Evolutionary conservation across 2,113 vertebrate species (phyloP).

Genomic region (Tachycineta bicolor): DNA sequence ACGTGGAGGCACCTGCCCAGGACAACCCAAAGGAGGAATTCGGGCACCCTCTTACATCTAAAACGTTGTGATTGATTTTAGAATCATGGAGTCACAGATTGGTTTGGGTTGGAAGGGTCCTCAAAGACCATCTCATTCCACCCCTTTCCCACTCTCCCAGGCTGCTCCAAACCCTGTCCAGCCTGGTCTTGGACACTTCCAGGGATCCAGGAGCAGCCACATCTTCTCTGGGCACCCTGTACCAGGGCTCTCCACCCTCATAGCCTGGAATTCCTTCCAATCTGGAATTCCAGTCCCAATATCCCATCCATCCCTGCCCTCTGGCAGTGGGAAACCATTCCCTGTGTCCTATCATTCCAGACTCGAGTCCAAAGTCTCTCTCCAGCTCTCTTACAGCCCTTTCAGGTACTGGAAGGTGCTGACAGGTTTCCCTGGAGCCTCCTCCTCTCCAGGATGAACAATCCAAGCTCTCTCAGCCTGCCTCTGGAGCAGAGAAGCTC

Average conservation of each 20-base stretch:
- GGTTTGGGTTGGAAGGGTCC: neutral
- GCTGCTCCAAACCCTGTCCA: fast-evolving
- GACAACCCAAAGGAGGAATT: neutral
- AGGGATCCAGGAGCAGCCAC: neutral
- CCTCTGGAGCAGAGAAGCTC: neutral
- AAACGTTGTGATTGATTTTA: neutral
- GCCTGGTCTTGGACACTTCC: neutral
- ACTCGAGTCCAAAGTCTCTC: neutral
- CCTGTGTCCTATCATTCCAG: neutral
- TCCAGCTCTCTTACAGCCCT: neutral
- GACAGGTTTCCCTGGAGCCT: neutral
- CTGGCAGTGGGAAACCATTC: neutral
- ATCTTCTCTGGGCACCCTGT: neutral
- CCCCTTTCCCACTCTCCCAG: fast-evolving
- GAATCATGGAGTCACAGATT: neutral
- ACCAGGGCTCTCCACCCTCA: neutral
- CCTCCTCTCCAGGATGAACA: neutral
- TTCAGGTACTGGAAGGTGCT: neutral
- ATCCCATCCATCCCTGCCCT: neutral
- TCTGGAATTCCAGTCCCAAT: neutral
- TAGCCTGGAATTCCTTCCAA: neutral
- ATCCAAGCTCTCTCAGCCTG: neutral
- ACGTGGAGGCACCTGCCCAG: neutral
- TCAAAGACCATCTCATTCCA: neutral
- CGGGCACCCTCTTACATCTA: neutral